Evolutionary conservation across 2,797 vertebrate species (phyloP), one percentile per base, ranked within the genome.

Genomic region (Spinus olivaceus): DNA sequence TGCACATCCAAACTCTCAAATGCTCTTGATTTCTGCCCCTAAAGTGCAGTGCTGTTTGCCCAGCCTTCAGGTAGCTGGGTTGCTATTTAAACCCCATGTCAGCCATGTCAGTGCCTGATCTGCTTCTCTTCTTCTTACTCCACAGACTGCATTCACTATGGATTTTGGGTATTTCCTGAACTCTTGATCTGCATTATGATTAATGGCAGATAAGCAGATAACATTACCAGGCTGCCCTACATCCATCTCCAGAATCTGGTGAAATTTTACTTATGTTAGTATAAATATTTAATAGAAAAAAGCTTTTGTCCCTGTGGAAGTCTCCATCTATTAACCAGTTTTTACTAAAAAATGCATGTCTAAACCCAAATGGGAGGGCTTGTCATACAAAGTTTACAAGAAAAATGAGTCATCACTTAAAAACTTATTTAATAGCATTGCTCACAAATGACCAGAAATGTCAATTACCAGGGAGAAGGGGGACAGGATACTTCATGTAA

Each of bases 401-500:
- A 83, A 51, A 70, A 88, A 95, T 8, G 54, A 93, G 41, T 27
- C 53, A 59, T 86, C 73, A 61, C 46, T 90, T 69, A 10, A 69
- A 77, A 95, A 81, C 32, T 95, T 96, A 94, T 83, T 94, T 94
- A 96, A 93, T 37, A 83, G 51, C 27, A 24, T 66, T 50, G 59
- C 67, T 81, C 33, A 64, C 54, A 54, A 86, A 61, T 89, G 94
- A 85, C 77, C 67, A 90, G 54, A 91, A 92, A 88, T 46, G 78
- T 49, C 50, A 77, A 32, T 81, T 85, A 56, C 70, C 35, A 28
- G 57, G 64, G 66, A 94, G 78, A 94, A 90, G 95, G 95, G 98
- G 96, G 97, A 94, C 74, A 86, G 94, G 94, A 96, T 96, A 96
- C 96, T 98, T 97, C 92, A 97, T 97, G 96, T 98, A 98, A 98